Conservation (phyloP, 2,113 vertebrate species). For the Tricholaema leucomelas region DNA sequence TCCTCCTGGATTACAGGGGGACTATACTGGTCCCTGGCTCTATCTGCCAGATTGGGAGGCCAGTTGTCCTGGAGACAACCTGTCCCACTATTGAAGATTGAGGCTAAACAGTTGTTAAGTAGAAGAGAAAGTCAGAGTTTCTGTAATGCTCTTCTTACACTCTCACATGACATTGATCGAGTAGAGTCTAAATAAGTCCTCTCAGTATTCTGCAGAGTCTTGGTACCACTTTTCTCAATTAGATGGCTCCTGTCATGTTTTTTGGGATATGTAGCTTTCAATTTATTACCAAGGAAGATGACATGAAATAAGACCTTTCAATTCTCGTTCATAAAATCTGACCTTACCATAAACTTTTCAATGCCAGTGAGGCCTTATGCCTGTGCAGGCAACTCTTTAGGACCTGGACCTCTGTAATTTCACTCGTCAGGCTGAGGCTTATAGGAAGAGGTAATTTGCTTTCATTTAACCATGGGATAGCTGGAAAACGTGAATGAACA, state of each 20-base stretch:
- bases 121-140: neutral
- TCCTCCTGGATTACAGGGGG: too few relatives aligned
- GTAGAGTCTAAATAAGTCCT: neutral
- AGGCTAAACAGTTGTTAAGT: too few relatives aligned
- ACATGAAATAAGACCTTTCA: neutral
- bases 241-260: neutral
- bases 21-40: too few relatives aligned
- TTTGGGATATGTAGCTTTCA: neutral
- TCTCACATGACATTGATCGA: neutral
- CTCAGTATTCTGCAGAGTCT: neutral
- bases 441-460: neutral
- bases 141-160: neutral
- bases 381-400: neutral
- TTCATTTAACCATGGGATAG: neutral
- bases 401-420: neutral
- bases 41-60: too few relatives aligned
- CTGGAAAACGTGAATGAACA: neutral
- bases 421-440: neutral
- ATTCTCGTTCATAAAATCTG: neutral
- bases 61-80: too few relatives aligned
- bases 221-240: neutral
- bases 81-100: too few relatives aligned
- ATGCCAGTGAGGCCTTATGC: neutral
- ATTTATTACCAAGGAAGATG: neutral
- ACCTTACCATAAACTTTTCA: neutral